Evolutionary conservation across 2,113 vertebrate species (phyloP).

Genomic region (Astur gentilis): DNA sequence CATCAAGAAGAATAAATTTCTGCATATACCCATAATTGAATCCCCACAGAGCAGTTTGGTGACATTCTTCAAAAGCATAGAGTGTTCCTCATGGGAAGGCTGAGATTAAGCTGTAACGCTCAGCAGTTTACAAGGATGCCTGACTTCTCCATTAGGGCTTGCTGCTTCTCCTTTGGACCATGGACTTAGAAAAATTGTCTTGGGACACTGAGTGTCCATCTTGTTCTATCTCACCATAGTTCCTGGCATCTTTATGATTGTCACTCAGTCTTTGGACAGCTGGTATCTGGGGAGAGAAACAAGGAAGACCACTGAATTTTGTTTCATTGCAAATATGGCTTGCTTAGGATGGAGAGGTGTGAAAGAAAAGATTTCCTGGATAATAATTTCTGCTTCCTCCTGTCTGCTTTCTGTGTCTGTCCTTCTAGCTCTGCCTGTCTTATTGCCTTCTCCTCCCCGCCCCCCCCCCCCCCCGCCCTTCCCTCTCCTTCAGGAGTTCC

Average conservation of each 20-base stretch:
- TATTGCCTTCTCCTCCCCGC: neutral
- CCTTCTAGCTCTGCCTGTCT: neutral
- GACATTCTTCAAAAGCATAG: neutral
- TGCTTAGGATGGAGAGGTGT: neutral
- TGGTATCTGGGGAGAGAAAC: neutral
- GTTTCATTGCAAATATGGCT: neutral
- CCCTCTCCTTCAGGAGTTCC: constrained; percentile 61
- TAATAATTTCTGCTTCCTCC: neutral
- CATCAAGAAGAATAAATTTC: neutral
- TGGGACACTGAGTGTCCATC: neutral
- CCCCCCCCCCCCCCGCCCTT: neutral
- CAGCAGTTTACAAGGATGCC: neutral
- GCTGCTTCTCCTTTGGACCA: neutral
- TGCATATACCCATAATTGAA: neutral
- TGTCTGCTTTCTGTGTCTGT: neutral
- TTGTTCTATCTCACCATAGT: neutral
- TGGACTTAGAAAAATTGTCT: neutral
- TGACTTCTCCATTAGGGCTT: neutral
- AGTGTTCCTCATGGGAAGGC: neutral
- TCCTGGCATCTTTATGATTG: neutral
- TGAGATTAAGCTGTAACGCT: neutral
- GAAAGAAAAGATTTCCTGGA: neutral
- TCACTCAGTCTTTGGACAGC: neutral
- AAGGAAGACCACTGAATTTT: neutral
- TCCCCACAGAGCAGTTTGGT: neutral